Base-by-base conservation (phyloP, 2,888 invertebrate species). In the Philopedon plagiatum region DNA sequence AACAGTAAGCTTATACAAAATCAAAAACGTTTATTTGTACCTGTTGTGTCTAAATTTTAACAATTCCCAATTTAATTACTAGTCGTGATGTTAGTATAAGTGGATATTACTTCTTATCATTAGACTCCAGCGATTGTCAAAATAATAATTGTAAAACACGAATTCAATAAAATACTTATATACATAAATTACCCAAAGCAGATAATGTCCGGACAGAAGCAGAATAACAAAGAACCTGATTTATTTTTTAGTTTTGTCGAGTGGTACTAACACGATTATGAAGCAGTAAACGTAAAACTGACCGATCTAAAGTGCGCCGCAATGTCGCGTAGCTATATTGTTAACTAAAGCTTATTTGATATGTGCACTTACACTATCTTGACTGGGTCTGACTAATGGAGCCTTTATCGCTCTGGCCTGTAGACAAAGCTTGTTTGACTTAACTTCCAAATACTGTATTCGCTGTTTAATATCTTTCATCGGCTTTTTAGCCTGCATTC, bases 301-400 rank as follows among this genome's bases (percentile, higher is more conserved):
- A 54, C 71, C 78, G 75, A 75, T 71, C 76, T 74, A 76, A 76
- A 75, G 77, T 76, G 79, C 78, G 78, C 79, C 80, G 76, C 75
- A 78, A 76, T 78, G 81, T 80, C 81, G 80, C 79, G 78, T 76
- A 78, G 76, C 77, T 78, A 79, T 78, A 77, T 76, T 76, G 77
- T 78, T 79, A 76, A 78, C 77, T 76, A 78, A 76, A 80, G 80
- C 78, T 79, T 78, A 78, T 80, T 81, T 79, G 81, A 82, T 82
- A 82, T 76, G 80, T 83, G 83, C 83, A 83, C 83, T 83, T 83
- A 83, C 80, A 80, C 80, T 83, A 83, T 83, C 83, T 83, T 73
- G 77, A 78, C 78, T 79, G 78, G 78, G 78, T 78, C 81, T 81
- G 79, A 82, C 83, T 83, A 83, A 83, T 83, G 83, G 83, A 83